Percentiles rank a stretch among this genome's conserved stretches.
These are phyloP conservation scores for Echinops telfairi DNA, from an alignment of 2,113 vertebrate species.

Conservation along the genomic window DNA sequence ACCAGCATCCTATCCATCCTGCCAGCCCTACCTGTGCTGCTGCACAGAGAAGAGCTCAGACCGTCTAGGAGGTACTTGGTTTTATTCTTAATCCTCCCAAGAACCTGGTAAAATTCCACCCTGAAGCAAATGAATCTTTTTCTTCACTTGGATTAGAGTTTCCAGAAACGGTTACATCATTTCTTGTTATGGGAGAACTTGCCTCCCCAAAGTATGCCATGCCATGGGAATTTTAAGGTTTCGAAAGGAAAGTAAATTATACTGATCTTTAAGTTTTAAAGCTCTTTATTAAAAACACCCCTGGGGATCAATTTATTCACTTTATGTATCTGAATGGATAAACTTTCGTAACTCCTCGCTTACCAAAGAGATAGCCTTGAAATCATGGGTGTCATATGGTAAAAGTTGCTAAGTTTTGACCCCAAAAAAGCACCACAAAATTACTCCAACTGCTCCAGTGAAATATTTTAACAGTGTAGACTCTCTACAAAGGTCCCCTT, in stretches of 20 bases:
- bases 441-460: background rate
- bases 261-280: background rate
- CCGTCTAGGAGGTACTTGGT: background rate
- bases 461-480: background rate
- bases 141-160: background rate
- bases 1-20: background rate
- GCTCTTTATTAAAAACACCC: background rate
- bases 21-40: background rate
- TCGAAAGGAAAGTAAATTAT: background rate
- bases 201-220: background rate
- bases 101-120: background rate
- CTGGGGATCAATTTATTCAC: background rate
- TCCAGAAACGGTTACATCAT: conserved; percentile 22
- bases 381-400: background rate
- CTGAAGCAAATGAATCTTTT: background rate
- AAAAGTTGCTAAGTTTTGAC: background rate
- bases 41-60: background rate
- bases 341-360: background rate
- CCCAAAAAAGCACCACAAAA: background rate
- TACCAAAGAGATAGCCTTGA: background rate
- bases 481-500: background rate
- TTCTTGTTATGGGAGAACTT: background rate
- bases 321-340: background rate
- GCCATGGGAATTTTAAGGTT: conserved; percentile 33
- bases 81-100: conserved; percentile 27